Evolutionary conservation across 1,140 invertebrate genomes (phyloP), one percentile per base, ranked within the genome.

Genomic region (Hypsibius dujardini): DNA sequence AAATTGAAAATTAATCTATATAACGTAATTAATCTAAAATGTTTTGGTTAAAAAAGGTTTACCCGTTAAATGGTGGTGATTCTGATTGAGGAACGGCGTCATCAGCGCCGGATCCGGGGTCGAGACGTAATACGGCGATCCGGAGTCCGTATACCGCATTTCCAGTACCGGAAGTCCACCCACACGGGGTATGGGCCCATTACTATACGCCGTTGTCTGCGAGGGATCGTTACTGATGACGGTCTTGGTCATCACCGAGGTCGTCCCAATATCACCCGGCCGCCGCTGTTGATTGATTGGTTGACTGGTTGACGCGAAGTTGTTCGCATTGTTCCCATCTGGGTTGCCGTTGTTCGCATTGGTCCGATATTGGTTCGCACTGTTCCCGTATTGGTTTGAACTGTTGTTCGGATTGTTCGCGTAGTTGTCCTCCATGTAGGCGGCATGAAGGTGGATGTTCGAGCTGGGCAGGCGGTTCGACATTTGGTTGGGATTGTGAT

Each of bases 101-200:
- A 67, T 7, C 12, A 42, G 12, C 12, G 62, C 62, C 3, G 62
- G 62, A 67, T 67, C 45, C 12, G 62, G 62, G 3, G 62, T 67
- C 12, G 62, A 12, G 3, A 42, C 62, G 42, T 67, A 67, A 42
- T 67, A 67, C 45, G 62, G 62, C 42, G 62, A 67, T 15, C 50
- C 50, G 50, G 50, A 7, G 50, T 56, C 50, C 7, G 50, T 56
- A n/a, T 56, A 56, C 50, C n/a, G 7, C n/a, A 56, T 12, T 56
- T 56, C 50, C 50, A n/a, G 50, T 56, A 56, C 50, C 50, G 50
- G 50, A n/a, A 56, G 50, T 12, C n/a, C n/a, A n/a, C 50, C 28
- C 28, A 28, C 28, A 28, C 28, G 28, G 28, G 28, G 0, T 28
- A 28, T 0, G 28, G 28, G 28, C 28, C 0, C 28, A 28, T 28